Evolutionary conservation across 2,888 invertebrate species (phyloP), one percentile per base, ranked within the genome.

Genomic region (Tipula vernalis): DNA sequence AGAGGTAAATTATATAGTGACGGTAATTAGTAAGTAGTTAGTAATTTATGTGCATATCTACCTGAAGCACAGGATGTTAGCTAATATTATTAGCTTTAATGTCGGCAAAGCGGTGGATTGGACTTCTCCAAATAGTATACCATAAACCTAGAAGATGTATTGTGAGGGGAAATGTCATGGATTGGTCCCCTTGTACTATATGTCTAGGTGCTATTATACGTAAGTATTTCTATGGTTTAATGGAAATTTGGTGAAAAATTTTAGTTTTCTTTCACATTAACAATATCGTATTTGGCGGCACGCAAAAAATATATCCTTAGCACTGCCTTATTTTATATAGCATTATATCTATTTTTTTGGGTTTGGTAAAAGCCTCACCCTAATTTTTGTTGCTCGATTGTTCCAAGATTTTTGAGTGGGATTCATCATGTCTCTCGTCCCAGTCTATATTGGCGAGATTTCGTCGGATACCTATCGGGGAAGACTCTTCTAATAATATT

Each of bases 391-490:
- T 10, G 87, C 87, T 4, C 84, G 87, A n/a, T 51, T 87, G 1
- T 12, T 87, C 3, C 87, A 87, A 90, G 95, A 95, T 85, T 87
- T 94, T 0, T 93, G 93, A 0, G 92, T 94, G 0, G 94, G 95
- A 0, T 93, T 94, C 89, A 90, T 93, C n/a, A 95, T 94, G 90
- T 93, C 94, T 0, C 93, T 95, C 0, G 93, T 94, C 0, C 96
- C 96, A 0, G 95, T 96, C 93, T 97, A 96, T 91, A 93, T 96
- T 87, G 95, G 95, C 47, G 97, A 97, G 91, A 95, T 96, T 71
- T 93, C 96, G 0, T 94, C 95, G 89, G 94, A 94, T 87, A 93
- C 95, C 10, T 93, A 94, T 18, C 92, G 97, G 88, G 97, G 97
- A 0, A 93, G 95, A 0, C 91, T 97, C 0, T 95, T 88, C 93